phyloP scores from a whole-genome alignment of 2,888 invertebrate genomes.

The Thera britannica region DNA sequence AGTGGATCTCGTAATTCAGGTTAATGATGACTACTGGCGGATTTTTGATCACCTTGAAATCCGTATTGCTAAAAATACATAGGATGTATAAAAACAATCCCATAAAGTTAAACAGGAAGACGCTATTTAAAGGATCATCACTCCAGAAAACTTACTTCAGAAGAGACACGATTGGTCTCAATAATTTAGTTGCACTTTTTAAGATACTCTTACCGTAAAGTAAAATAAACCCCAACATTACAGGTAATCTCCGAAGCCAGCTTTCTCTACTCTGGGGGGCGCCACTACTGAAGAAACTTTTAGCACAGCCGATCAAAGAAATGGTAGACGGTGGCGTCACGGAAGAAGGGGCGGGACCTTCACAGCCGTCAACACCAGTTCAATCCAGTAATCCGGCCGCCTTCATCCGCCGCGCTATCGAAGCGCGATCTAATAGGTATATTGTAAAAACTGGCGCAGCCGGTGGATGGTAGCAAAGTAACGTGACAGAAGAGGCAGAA shows the following conservation, averaged over 20 bases:
- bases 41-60: no score
- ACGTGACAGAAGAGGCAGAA: background rate
- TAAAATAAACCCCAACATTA: background rate
- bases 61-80: no score
- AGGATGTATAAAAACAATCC: no score
- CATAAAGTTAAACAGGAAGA: no score
- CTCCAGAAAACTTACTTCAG: no score
- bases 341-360: constrained; percentile 82
- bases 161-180: no score
- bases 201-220: no score
- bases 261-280: constrained; percentile 89
- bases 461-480: background rate
- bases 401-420: constrained; percentile 77
- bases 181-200: no score
- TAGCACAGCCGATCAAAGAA: constrained; percentile 78
- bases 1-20: no score
- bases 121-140: no score
- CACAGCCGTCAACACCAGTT: constrained; percentile 79
- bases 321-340: constrained; percentile 79
- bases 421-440: constrained; percentile 83
- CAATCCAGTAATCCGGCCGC: constrained; percentile 75
- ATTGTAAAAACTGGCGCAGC: background rate
- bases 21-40: no score
- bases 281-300: constrained; percentile 69
- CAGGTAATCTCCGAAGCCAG: constrained; percentile 86